Percentiles rank a stretch among this genome's conserved stretches.
Conservation (phyloP, 2,113 vertebrate genomes). For the Eurypyga helias region DNA sequence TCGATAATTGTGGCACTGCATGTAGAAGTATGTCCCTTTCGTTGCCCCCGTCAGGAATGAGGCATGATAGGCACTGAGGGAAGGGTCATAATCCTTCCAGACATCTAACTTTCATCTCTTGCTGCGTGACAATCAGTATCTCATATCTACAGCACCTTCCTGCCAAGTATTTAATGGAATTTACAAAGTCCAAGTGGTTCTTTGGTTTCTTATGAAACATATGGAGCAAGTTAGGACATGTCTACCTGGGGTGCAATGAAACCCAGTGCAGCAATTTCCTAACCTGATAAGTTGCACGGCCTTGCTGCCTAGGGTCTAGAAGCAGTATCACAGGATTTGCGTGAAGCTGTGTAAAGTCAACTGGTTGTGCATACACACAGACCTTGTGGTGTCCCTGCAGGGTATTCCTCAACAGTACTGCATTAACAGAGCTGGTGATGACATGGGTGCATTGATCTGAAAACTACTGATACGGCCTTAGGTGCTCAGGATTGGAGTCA, state of each 20-base stretch:
- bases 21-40: rapidly evolving
- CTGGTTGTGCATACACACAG: rapidly evolving
- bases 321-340: neutral
- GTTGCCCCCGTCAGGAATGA: neutral
- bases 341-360: neutral
- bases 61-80: neutral
- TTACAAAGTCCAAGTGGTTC: neutral
- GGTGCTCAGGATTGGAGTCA: neutral
- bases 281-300: neutral
- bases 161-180: constrained; percentile 10
- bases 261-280: neutral
- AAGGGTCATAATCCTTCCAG: neutral
- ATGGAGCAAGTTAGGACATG: constrained; percentile 15
- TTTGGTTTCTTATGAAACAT: constrained; percentile 32
- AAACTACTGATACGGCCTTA: neutral
- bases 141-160: neutral
- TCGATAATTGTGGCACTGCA: rapidly evolving
- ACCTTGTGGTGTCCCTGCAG: neutral
- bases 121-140: neutral
- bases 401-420: neutral
- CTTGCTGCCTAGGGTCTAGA: neutral
- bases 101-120: neutral
- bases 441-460: neutral
- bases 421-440: neutral
- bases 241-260: neutral